Conservation (phyloP, 1,140 invertebrate species). For the Ceratosolen fusciceps region DNA sequence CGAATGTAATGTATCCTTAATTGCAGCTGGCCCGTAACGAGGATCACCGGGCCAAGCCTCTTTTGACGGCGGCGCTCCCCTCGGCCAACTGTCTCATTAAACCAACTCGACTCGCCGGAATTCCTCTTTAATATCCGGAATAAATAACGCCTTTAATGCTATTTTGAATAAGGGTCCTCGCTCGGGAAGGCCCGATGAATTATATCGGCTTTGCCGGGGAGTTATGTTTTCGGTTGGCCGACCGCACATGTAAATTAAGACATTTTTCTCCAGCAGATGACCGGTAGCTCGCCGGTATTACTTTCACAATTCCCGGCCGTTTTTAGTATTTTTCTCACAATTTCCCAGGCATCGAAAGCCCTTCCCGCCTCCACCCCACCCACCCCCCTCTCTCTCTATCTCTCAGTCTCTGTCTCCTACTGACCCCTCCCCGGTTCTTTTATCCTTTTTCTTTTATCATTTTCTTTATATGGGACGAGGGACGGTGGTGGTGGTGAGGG, state of each 20-base stretch:
- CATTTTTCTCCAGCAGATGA: background rate
- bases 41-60: background rate
- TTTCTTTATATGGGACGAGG: no score
- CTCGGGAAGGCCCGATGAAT: background rate
- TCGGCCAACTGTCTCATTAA: conserved; percentile 11
- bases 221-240: background rate
- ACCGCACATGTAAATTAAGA: conserved; percentile 26
- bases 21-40: conserved; percentile 26
- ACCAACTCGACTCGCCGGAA: background rate
- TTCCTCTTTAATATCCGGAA: background rate
- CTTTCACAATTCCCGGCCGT: no score
- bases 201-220: background rate
- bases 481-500: no score
- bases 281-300: background rate
- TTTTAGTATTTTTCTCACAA: background rate
- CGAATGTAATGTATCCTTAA: conserved; percentile 27
- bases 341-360: background rate
- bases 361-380: background rate
- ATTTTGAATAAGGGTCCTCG: background rate
- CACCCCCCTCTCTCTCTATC: no score
- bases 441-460: no score
- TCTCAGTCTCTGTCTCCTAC: no score
- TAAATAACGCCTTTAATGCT: conserved; percentile 17
- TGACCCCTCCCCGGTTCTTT: no score
- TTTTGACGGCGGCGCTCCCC: background rate